A percentile compares a stretch with the other conserved stretches of the same genome.
Evolutionary conservation across 1,140 invertebrate species (phyloP).

Genomic region (Vanessa atalanta): DNA sequence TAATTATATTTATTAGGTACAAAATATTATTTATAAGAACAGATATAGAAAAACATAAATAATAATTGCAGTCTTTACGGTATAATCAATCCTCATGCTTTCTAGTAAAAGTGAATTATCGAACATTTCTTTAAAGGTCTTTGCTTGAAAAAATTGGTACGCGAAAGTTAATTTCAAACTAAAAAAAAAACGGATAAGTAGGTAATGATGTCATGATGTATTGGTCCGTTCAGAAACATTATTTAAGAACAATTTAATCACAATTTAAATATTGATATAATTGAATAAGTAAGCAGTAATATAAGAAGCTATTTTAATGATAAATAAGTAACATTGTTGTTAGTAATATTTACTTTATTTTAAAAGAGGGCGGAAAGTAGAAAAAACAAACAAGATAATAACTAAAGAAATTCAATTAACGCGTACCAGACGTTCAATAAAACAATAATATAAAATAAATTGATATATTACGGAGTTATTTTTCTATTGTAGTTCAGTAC

Average conservation of each 20-base stretch:
- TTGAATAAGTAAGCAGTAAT: not conserved
- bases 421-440: not conserved
- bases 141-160: not conserved
- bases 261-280: not conserved
- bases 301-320: not conserved
- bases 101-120: not conserved
- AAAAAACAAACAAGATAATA: not conserved
- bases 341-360: not conserved
- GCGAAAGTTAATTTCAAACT: not conserved
- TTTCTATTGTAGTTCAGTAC: conserved; percentile 30
- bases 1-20: too few species aligned
- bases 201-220: not conserved
- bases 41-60: not conserved
- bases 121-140: not conserved
- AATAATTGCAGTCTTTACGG: not conserved
- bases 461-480: not conserved
- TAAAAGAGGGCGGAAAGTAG: not conserved
- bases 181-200: not conserved
- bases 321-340: not conserved
- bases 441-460: conserved; percentile 4
- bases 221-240: too few species aligned
- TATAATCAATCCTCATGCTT: conserved; percentile 1
- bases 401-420: not conserved
- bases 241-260: too few species aligned
- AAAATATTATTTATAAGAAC: too few species aligned